A percentile compares a stretch with the other conserved stretches of the same genome.
These are phyloP conservation scores for Montipora cactus DNA, from an alignment of 64 coral and sea anemone genomes.

Conservation along the genomic window DNA sequence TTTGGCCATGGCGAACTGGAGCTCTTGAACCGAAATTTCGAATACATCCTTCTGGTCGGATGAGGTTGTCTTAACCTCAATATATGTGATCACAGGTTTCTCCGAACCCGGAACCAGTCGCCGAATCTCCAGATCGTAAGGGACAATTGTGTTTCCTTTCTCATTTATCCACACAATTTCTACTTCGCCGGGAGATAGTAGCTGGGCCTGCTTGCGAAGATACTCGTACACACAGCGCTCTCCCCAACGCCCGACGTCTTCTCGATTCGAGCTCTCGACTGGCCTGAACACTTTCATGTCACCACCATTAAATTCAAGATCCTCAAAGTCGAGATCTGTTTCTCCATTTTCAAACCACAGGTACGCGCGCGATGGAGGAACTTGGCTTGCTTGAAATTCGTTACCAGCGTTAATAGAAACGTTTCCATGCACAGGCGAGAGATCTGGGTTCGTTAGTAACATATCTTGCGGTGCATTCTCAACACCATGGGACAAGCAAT, in stretches of 20 bases:
- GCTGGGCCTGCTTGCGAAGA: slow-evolving; percentile 31
- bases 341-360: background rate
- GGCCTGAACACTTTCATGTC: background rate
- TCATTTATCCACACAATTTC: slow-evolving; percentile 72
- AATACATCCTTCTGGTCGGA: slow-evolving; percentile 57
- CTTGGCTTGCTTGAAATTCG: background rate
- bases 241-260: slow-evolving; percentile 73
- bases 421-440: background rate
- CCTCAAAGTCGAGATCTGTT: slow-evolving; percentile 51
- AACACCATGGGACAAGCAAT: background rate
- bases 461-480: background rate
- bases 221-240: slow-evolving; percentile 61
- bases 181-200: background rate
- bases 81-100: slow-evolving; percentile 6
- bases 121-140: slow-evolving; percentile 63
- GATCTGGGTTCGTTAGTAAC: background rate
- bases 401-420: background rate
- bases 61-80: slow-evolving; percentile 76
- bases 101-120: background rate
- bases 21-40: slow-evolving; percentile 60
- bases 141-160: slow-evolving; percentile 23
- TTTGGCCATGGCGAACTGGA: slow-evolving; percentile 17
- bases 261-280: slow-evolving; percentile 26
- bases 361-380: background rate
- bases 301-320: slow-evolving; percentile 6